Conservation (phyloP, 2,113 vertebrate species). For the Scolopax mira region DNA sequence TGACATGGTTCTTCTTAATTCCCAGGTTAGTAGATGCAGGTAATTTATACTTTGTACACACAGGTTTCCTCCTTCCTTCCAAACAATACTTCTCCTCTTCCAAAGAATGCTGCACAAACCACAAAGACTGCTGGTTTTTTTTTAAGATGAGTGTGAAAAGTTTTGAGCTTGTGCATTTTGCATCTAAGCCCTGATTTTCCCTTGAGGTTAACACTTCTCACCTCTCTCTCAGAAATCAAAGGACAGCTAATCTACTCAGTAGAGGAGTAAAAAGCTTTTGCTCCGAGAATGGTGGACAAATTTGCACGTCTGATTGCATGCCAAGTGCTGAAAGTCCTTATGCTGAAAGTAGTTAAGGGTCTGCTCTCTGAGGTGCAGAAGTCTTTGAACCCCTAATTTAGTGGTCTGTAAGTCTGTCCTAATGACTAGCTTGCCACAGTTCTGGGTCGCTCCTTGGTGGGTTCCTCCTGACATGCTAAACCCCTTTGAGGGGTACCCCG, state of each 20-base stretch:
- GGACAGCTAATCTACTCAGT: neutral
- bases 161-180: neutral
- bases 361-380: neutral
- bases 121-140: neutral
- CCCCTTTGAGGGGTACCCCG: neutral
- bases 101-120: neutral
- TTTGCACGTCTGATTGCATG: rapidly evolving
- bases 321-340: neutral
- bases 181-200: neutral
- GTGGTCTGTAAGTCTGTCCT: neutral
- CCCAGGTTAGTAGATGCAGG: neutral
- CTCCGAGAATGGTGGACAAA: neutral
- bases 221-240: neutral
- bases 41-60: neutral
- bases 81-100: neutral
- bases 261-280: neutral
- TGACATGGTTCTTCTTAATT: neutral
- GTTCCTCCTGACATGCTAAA: neutral
- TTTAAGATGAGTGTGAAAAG: neutral
- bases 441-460: neutral
- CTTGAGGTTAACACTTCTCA: neutral
- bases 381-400: neutral
- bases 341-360: rapidly evolving
- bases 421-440: neutral
- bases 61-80: neutral